Base-by-base conservation (phyloP, 2,797 vertebrate genomes). In the Gadopsis marmoratus region DNA sequence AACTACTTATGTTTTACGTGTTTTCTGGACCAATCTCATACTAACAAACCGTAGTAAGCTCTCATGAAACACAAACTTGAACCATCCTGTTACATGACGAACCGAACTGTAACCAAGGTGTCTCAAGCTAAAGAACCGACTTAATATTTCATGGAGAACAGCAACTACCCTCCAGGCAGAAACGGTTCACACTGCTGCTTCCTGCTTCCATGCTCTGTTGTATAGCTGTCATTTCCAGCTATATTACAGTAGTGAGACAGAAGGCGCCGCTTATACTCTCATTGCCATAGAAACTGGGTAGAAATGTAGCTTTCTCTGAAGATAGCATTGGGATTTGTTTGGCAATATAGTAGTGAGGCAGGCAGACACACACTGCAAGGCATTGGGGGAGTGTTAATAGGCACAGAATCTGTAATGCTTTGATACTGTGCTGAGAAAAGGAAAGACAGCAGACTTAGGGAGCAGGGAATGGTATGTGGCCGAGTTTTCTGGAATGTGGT, bases 231-330 rank as follows among this genome's bases (percentile, higher is more conserved):
- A 23, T 48, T 66, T 48, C 45, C 41, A 71, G 62, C 45, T 76
- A 26, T 37, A 14, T 47, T 59, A 69, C 65, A 60, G 33, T 19
- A 39, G 62, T 26, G 51, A 53, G 39, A 78, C 50, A 59, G 64
- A 23, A 17, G 51, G 37, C 21, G 43, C 45, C 0, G 12, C 50
- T 60, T 63, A 51, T 50, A 41, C 51, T 70, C 56, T 71, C 31
- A 89, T 89, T 78, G 83, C 83, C 88, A 88, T 88, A 90, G 88
- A 87, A 89, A 89, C 84, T 53, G 68, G 51, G 50, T 39, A 21
- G 61, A 84, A 66, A 74, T 66, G 39, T 48, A 45, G 62, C 33
- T 74, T 80, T 64, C 60, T 72, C 56, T 61, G 69, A 61, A 71
- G 81, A 74, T 76, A 64, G 79, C 33, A 35, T 37, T 76, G 64